Conservation (phyloP, 37 sponge, comb jelly and placozoan genomes). For the Dysidea cf. avara region DNA sequence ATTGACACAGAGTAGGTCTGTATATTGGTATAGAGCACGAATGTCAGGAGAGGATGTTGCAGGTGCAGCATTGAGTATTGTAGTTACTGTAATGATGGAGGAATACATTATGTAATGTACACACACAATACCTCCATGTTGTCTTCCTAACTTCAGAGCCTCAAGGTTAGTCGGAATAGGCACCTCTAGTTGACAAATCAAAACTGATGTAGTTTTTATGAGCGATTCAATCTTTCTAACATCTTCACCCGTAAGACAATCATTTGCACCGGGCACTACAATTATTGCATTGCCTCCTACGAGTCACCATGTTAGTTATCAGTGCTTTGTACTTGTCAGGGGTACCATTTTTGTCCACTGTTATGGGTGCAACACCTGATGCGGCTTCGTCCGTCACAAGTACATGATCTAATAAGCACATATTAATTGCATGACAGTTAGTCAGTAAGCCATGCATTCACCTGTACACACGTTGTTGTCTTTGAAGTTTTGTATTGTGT, state of each 20-base stretch:
- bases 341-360: slow-evolving; percentile 73
- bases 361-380: slow-evolving; percentile 87
- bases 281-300: slow-evolving; percentile 93
- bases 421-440: too few relatives aligned
- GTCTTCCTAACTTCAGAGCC: slow-evolving; percentile 75
- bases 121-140: slow-evolving; percentile 47
- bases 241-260: slow-evolving; percentile 50
- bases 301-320: not conserved
- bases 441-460: not conserved
- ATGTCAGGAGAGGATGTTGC: slow-evolving; percentile 7
- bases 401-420: slow-evolving; percentile 41
- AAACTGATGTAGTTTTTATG: slow-evolving; percentile 67
- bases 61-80: slow-evolving; percentile 90
- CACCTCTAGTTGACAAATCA: slow-evolving; percentile 93
- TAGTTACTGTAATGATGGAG: slow-evolving; percentile 28
- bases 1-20: slow-evolving; percentile 92
- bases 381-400: slow-evolving; percentile 34
- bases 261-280: slow-evolving; percentile 93
- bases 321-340: not conserved
- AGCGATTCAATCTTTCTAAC: slow-evolving; percentile 54
- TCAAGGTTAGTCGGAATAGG: slow-evolving; percentile 58
- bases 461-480: slow-evolving; percentile 46
- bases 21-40: slow-evolving; percentile 45
- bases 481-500: slow-evolving; percentile 85
- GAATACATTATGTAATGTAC: not conserved